These are phyloP conservation scores for Eupithecia vulgata DNA, from an alignment of 2,888 invertebrate genomes.

Conservation along the genomic window DNA sequence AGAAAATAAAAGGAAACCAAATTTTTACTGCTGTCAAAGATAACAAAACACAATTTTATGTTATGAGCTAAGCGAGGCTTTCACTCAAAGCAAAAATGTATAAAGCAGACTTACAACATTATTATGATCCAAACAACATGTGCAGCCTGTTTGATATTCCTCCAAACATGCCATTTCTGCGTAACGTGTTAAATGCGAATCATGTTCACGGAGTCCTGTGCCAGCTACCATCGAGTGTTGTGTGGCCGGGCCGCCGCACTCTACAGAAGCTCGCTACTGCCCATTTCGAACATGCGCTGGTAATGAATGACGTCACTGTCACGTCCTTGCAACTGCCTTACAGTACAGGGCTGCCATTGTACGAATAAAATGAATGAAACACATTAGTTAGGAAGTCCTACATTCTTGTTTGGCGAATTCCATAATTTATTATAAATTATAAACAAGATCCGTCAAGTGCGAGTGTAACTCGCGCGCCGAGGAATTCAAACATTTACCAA, in stretches of 20 bases:
- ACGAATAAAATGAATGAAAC: background rate
- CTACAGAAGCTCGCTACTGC: slow-evolving; percentile 51
- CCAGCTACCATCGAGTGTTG: too few species aligned
- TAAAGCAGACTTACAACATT: slow-evolving; percentile 1
- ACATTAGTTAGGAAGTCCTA: background rate
- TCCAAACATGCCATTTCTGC: background rate
- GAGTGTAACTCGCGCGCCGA: too few species aligned
- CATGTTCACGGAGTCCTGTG: too few species aligned
- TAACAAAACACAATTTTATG: slow-evolving; percentile 19
- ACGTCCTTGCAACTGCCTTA: slow-evolving; percentile 50
- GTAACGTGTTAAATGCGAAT: background rate
- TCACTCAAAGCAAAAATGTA: slow-evolving; percentile 8
- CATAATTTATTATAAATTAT: too few species aligned
- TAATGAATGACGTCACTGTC: slow-evolving; percentile 65
- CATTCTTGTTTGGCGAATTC: background rate
- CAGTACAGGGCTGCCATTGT: slow-evolving; percentile 20
- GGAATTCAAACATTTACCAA: too few species aligned
- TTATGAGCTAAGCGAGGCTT: slow-evolving; percentile 20
- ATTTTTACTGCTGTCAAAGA: slow-evolving; percentile 15
- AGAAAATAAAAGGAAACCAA: slow-evolving; percentile 6
- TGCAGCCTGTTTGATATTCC: background rate
- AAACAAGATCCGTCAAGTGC: too few species aligned
- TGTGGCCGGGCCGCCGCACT: too few species aligned
- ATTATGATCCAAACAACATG: background rate
- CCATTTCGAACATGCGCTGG: slow-evolving; percentile 51